Percentiles rank a stretch among this genome's conserved stretches.
phyloP scores from a whole-genome alignment of 2,888 invertebrate species.

The Drosophila mimica region DNA sequence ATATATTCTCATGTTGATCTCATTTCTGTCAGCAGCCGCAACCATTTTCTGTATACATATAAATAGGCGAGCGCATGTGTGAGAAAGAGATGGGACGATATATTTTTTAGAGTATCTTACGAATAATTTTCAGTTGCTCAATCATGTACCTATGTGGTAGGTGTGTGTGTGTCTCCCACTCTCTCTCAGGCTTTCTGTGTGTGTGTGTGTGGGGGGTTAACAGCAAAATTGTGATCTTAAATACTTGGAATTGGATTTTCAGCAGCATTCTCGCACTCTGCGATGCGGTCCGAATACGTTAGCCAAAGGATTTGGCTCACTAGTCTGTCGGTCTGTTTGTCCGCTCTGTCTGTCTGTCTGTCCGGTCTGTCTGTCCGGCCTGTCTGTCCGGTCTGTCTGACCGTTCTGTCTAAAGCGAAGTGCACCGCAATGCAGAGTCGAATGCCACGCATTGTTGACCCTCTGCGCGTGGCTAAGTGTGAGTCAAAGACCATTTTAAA shows the following conservation, averaged over 20 bases:
- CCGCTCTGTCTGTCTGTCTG: neutral
- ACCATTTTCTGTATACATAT: too few species aligned
- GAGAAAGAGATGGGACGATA: neutral
- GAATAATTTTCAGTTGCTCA: neutral
- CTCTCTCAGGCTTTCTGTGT: neutral
- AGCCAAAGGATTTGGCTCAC: conserved; percentile 20
- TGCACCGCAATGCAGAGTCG: conserved; percentile 43
- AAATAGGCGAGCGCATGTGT: too few species aligned
- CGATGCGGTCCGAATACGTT: conserved; percentile 23
- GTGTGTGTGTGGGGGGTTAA: neutral
- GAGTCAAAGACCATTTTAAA: conserved; percentile 24
- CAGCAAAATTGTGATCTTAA: conserved; percentile 18
- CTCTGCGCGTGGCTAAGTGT: conserved; percentile 7
- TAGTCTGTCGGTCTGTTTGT: neutral
- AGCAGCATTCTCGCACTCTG: conserved; percentile 21
- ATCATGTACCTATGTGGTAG: neutral
- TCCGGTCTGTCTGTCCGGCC: neutral
- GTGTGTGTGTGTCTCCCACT: neutral
- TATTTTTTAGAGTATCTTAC: neutral
- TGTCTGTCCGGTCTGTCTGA: neutral
- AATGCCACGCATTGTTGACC: conserved; percentile 46
- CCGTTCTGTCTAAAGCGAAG: conserved; percentile 28
- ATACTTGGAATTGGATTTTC: conserved; percentile 12
- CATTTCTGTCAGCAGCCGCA: too few species aligned
- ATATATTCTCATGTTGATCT: too few species aligned